Percentiles rank a stretch among this genome's conserved stretches.
Conservation (phyloP, 1,140 invertebrate genomes). For the Drosophila sturtevanti region DNA sequence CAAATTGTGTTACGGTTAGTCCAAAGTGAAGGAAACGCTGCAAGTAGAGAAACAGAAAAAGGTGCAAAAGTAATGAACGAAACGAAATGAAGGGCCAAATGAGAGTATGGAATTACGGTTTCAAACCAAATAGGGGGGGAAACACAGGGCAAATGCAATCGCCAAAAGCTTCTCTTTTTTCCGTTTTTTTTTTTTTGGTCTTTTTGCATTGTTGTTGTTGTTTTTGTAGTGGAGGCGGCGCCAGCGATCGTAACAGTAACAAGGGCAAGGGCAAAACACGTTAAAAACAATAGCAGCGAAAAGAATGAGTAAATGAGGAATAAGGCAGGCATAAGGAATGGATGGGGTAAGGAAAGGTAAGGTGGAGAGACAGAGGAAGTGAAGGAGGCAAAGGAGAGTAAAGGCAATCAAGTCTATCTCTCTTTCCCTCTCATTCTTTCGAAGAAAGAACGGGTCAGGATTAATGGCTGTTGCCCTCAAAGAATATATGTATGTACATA, state of each 20-base stretch:
- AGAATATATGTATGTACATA: slow-evolving; percentile 1
- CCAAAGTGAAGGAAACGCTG: too few species aligned
- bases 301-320: background rate
- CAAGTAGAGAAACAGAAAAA: background rate
- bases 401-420: slow-evolving; percentile 31
- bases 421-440: background rate
- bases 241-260: slow-evolving; percentile 50
- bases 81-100: background rate
- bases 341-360: background rate
- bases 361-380: background rate
- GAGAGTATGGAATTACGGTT: too few species aligned
- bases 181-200: background rate
- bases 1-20: too few species aligned
- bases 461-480: slow-evolving; percentile 17
- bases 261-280: slow-evolving; percentile 19
- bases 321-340: background rate
- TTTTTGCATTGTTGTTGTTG: background rate
- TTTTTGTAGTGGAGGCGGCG: slow-evolving; percentile 34
- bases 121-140: too few species aligned
- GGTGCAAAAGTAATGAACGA: background rate
- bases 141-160: too few species aligned
- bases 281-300: slow-evolving; percentile 11
- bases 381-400: too few species aligned
- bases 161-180: background rate
- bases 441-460: slow-evolving; percentile 23